phyloP scores from a whole-genome alignment of 1,140 invertebrate genomes.

The Drosophila arawakana region DNA sequence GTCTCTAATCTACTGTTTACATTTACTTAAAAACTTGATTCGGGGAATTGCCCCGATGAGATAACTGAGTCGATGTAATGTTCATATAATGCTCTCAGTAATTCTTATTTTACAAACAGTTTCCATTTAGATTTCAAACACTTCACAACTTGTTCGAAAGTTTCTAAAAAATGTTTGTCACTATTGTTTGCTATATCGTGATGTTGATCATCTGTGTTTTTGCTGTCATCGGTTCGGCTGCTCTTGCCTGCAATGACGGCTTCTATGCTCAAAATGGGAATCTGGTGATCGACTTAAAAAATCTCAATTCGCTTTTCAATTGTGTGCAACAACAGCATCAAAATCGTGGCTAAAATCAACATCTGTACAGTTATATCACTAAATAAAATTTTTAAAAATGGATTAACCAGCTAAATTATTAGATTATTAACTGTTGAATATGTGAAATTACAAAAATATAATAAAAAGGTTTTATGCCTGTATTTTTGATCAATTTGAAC shows the following conservation, averaged over 20 bases:
- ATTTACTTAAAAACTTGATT: constrained; percentile 33
- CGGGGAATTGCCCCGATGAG: constrained; percentile 60
- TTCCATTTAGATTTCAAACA: constrained; percentile 3
- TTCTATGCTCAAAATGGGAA: constrained; percentile 54
- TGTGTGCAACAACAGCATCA: constrained; percentile 45
- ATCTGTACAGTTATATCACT: not conserved
- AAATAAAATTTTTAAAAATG: constrained; percentile 14
- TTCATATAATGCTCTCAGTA: constrained; percentile 47
- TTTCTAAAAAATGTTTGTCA: constrained; percentile 34
- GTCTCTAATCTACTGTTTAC: constrained; percentile 21
- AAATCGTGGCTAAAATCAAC: constrained; percentile 42
- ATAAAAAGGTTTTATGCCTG: not conserved
- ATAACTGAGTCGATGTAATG: constrained; percentile 8
- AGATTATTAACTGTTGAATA: not conserved
- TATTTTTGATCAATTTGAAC: no score
- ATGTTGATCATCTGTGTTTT: constrained; percentile 16
- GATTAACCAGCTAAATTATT: not conserved
- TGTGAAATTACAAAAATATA: not conserved
- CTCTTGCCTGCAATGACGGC: constrained; percentile 44
- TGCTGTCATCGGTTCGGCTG: constrained; percentile 12
- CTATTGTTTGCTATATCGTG: constrained; percentile 17
- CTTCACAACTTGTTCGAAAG: not conserved
- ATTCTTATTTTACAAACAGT: constrained; percentile 31
- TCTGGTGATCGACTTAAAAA: constrained; percentile 43
- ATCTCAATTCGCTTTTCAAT: constrained; percentile 19